These are phyloP conservation scores for Ceriagrion tenellum DNA, from an alignment of 2,888 invertebrate genomes.

Conservation along the genomic window DNA sequence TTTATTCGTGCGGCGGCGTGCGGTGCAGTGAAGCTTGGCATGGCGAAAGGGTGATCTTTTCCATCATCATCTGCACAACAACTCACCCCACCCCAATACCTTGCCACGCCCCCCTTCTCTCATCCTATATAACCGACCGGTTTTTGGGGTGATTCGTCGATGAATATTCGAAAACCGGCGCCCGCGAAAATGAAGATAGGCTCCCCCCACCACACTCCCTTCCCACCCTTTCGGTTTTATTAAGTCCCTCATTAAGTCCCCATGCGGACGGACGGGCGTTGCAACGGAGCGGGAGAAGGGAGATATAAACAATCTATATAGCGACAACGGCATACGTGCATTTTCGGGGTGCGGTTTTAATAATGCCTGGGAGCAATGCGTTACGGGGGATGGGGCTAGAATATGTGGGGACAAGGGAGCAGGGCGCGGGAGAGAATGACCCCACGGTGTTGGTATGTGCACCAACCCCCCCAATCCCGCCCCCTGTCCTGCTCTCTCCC, in stretches of 20 bases:
- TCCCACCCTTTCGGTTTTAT: not conserved
- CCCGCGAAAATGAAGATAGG: conserved; percentile 17
- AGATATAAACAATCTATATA: conserved; percentile 9
- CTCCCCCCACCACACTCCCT: too few relatives aligned
- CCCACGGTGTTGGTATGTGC: not conserved
- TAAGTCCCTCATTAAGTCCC: conserved; percentile 24
- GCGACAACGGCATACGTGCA: conserved; percentile 11
- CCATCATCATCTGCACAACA: not conserved
- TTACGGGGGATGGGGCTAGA: not conserved
- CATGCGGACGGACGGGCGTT: not conserved
- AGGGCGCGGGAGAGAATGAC: not conserved
- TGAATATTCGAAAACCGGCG: conserved; percentile 7
- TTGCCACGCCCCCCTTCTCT: too few relatives aligned
- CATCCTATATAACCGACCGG: not conserved
- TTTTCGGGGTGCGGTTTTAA: not conserved
- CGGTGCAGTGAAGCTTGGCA: not conserved
- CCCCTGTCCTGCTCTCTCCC: too few relatives aligned
- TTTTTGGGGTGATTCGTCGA: not conserved
- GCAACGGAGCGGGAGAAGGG: not conserved
- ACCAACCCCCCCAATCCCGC: too few relatives aligned
- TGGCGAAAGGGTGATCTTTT: not conserved
- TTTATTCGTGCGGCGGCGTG: not conserved
- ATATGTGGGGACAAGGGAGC: not conserved
- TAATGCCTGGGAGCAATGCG: not conserved
- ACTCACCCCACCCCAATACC: not conserved